Evolutionary conservation across 1,140 invertebrate genomes (phyloP), one percentile per base, ranked within the genome.

Genomic region (Steinernema khuongi): DNA sequence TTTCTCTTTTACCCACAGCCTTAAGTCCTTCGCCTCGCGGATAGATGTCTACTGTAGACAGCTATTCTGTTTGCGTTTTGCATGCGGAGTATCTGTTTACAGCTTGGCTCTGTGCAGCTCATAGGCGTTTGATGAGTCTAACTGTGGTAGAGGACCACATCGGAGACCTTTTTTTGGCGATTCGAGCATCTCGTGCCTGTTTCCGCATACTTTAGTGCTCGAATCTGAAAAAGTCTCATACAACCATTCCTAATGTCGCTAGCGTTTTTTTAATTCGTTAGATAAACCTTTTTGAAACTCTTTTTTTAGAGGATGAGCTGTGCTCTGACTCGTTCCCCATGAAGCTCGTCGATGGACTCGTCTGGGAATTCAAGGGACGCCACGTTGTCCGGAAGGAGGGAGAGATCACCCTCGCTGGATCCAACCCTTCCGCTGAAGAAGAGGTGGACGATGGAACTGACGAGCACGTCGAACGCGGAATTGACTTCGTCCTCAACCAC

Each of bases 251-350:
- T 18, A 44, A 0, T 80, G 0, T 28, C 1, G 60, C 0, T 44
- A n/a, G 26, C n/a, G 1, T 19, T 29, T 26, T 81, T 17, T 67
- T 30, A 30, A 29, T 68, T 19, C 33, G 1, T 71, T 26, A n/a
- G 18, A 28, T n/a, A 19, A 31, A 50, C 26, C n/a, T 22, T 60
- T n/a, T n/a, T 17, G 30, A 33, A 30, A 29, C 4, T 74, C 69
- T 31, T 44, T 74, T 80, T 84, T 79, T 68, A 75, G 77, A 93
- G 81, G 94, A 97, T 87, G 95, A 97, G 88, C 94, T 97, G 91
- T 96, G 96, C 88, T 94, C 94, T 36, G 95, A 97, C 87, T 92
- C 92, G n/a, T 96, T 94, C 86, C 96, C 92, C 88, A 90, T 95
- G 74, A 94, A 96, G 86, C 87, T 96, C 67, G 89, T 97, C 17